Base-by-base conservation (phyloP, 1,140 invertebrate species). In the Ceratina japonica region DNA sequence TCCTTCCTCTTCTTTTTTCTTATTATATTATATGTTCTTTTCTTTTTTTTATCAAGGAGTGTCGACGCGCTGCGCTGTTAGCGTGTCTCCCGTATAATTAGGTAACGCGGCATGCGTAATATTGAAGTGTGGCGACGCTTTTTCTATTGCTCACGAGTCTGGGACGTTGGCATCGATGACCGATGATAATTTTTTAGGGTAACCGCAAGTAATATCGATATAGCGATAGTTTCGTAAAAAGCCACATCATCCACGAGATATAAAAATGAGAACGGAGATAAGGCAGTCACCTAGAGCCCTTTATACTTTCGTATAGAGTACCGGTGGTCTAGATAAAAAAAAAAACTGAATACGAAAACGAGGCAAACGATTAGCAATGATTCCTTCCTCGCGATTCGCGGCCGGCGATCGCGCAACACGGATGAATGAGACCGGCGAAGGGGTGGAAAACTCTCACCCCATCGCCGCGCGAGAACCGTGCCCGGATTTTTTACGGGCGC, bases 271-370 rank as follows among this genome's bases (percentile, higher is more conserved):
- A 77, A 79, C 18, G 44, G 56, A 70, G 69, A 65, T 12, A n/a
- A 69, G 3, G 24, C n/a, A 61, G n/a, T 80, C 56, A 61, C 59
- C 27, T 69, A 69, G 52, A 63, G 56, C 72, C 74, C 79, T 81
- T 85, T 81, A 66, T 84, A 83, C 63, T 84, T 85, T 84, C 76
- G 69, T 83, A 75, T 66, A 66, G 44, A 66, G 20, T 51, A 66
- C 15, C 31, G 20, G 44, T 66, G 64, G 20, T 66, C 44, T 51
- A 66, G 8, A 24, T 12, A 27, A n/a, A 37, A 27, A 22, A 31
- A n/a, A 62, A 54, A n/a, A 13, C 5, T 13, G 24, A 52, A 52
- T 13, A 54, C 1, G 27, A n/a, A 65, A 49, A 65, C 13, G 16
- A 65, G 13, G 31, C 8, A n/a, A 44, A 49, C 12, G 4, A 65